phyloP scores from a whole-genome alignment of 1,140 invertebrate species.

The Bradynema listronoti region DNA sequence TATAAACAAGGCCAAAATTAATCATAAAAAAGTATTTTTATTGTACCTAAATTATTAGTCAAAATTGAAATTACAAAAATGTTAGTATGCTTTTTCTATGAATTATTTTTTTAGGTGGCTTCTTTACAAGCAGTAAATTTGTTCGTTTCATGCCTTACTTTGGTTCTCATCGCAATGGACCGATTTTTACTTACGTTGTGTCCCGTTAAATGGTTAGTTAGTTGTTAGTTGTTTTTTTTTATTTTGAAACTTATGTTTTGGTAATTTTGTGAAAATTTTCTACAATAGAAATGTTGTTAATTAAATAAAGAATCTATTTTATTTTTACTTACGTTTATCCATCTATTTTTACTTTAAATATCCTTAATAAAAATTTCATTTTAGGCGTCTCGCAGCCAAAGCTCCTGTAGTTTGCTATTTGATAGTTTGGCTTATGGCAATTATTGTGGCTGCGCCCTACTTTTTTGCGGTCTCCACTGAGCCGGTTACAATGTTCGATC shows the following conservation, averaged over 20 bases:
- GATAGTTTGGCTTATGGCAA: conserved; percentile 50
- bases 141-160: conserved; percentile 56
- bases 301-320: no score
- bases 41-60: no score
- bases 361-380: conserved; percentile 11
- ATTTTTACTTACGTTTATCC: background rate
- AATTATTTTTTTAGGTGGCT: conserved; percentile 42
- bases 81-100: no score
- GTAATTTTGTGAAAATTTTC: conserved; percentile 8
- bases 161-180: conserved; percentile 55
- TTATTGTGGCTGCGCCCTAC: conserved; percentile 53
- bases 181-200: conserved; percentile 54
- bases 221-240: background rate
- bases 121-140: conserved; percentile 57
- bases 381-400: conserved; percentile 48
- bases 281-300: no score
- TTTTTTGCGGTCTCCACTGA: conserved; percentile 52
- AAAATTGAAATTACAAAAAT: no score
- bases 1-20: no score
- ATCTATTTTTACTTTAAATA: background rate
- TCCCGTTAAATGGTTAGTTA: conserved; percentile 53
- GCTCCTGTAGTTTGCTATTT: conserved; percentile 53
- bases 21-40: no score
- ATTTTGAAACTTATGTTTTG: background rate
- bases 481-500: conserved; percentile 40